phyloP scores from a whole-genome alignment of 2,797 vertebrate genomes.

The Ctenopoma kingsleyae region DNA sequence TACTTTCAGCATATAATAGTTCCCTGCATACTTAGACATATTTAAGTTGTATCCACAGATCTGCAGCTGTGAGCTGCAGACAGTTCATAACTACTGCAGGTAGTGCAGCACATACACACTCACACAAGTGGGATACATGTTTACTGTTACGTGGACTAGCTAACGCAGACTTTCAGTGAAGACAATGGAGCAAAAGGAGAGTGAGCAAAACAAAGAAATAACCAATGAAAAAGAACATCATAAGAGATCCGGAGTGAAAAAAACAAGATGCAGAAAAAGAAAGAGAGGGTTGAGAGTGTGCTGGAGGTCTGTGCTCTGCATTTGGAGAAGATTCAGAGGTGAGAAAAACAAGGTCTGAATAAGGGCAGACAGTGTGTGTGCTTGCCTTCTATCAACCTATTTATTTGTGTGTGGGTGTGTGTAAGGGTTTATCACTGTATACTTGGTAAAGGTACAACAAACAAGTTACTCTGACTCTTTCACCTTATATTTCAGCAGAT shows the following conservation, averaged over 20 bases:
- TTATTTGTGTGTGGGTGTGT: constrained; percentile 17
- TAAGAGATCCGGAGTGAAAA: not conserved
- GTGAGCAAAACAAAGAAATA: not conserved
- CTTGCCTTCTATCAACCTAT: constrained; percentile 10
- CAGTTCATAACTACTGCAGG: constrained; percentile 47
- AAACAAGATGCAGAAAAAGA: constrained; percentile 9
- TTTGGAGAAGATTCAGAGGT: constrained; percentile 19
- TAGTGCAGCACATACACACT: constrained; percentile 39
- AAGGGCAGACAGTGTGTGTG: constrained; percentile 26
- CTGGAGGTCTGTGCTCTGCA: constrained; percentile 39
- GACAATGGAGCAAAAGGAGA: constrained; percentile 1
- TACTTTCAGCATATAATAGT: constrained; percentile 15
- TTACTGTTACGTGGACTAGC: constrained; percentile 1
- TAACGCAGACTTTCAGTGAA: constrained; percentile 3
- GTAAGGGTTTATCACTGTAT: constrained; percentile 16
- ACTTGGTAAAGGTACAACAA: constrained; percentile 26
- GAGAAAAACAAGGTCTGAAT: constrained; percentile 46
- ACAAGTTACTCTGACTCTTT: constrained; percentile 21
- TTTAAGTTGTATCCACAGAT: constrained; percentile 44
- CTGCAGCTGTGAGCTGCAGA: constrained; percentile 40
- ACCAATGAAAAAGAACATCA: not conserved
- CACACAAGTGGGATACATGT: constrained; percentile 62
- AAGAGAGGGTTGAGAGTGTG: constrained; percentile 14
- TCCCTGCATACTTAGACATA: constrained; percentile 19
- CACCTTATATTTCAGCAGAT: not conserved